Evolutionary conservation across 2,888 invertebrate genomes (phyloP), one percentile per base, ranked within the genome.

Genomic region (Polymixis flavicincta): DNA sequence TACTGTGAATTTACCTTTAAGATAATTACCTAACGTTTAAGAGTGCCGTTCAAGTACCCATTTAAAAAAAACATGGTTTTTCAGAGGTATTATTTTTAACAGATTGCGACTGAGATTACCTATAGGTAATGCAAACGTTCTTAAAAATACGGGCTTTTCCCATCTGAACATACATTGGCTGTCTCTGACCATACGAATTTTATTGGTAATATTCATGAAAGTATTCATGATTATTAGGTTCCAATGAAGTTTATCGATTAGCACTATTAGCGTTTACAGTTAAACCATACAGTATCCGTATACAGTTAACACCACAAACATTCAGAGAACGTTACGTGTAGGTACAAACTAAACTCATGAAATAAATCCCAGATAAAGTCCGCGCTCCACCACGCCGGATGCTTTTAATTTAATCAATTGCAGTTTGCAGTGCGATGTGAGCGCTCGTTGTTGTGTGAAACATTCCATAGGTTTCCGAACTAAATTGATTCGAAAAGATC

Each of bases 281-380:
- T n/a, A 66, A 72, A 59, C 42, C 42, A 63, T 42, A 55, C 28
- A 55, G n/a, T 37, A 42, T 0, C 11, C 14, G 19, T 17, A n/a
- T 60, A n/a, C 37, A 57, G 61, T 57, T 17, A 17, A 59, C 13
- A 65, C 59, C 80, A 61, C 84, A 79, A 72, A 64, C 28, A 54
- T 74, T 65, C 57, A 57, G 55, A 28, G 14, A 66, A 65, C 65
- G 71, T 42, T 32, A 61, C 42, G 42, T 52, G 37, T n/a, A n/a
- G n/a, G n/a, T 57, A 60, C 60, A 61, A 61, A 72, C 54, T 61
- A n/a, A 60, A 80, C 61, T 80, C 66, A 84, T 80, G 32, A 71
- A 80, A 80, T 74, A 66, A 84, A 74, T 74, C 68, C n/a, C 64
- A 61, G 60, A 60, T 74, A 25, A 68, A 71, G 71, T 8, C 64